These are phyloP conservation scores for Cheilosia soror DNA, from an alignment of 2,888 invertebrate genomes.

Conservation along the genomic window DNA sequence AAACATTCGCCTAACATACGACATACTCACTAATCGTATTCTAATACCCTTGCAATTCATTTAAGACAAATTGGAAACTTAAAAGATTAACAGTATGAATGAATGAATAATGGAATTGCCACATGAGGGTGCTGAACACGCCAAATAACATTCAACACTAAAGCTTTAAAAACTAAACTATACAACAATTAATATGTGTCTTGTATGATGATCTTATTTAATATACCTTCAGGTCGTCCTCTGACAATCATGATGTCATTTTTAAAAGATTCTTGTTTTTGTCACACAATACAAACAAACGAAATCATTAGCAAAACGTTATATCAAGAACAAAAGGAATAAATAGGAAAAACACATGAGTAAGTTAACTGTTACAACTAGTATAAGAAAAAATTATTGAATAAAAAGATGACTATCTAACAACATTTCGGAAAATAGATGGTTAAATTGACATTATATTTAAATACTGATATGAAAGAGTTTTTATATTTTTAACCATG, in stretches of 20 bases:
- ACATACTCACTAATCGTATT: neutral
- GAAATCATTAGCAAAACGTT: conserved; percentile 22
- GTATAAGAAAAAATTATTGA: neutral
- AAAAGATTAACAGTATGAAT: conserved; percentile 6
- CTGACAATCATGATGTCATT: conserved; percentile 82
- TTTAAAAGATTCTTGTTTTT: conserved; percentile 77
- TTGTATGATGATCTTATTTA: conserved; percentile 9
- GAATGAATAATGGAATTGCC: neutral
- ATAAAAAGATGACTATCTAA: neutral
- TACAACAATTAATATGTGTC: conserved; percentile 45
- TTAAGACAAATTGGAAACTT: conserved; percentile 6
- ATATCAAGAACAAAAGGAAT: conserved; percentile 62
- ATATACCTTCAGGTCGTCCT: conserved; percentile 82
- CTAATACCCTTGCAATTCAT: neutral
- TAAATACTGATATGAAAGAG: neutral
- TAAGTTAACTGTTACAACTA: conserved; percentile 47
- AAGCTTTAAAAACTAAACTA: conserved; percentile 19
- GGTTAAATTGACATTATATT: conserved; percentile 16
- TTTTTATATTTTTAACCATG: conserved; percentile 8
- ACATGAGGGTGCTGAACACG: conserved; percentile 2
- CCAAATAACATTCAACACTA: conserved; percentile 31
- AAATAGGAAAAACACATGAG: conserved; percentile 77
- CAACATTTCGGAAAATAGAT: conserved; percentile 11
- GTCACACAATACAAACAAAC: conserved; percentile 72
- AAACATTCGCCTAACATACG: neutral